phyloP scores from a whole-genome alignment of 2,888 invertebrate genomes.

The Dascillus cervinus region DNA sequence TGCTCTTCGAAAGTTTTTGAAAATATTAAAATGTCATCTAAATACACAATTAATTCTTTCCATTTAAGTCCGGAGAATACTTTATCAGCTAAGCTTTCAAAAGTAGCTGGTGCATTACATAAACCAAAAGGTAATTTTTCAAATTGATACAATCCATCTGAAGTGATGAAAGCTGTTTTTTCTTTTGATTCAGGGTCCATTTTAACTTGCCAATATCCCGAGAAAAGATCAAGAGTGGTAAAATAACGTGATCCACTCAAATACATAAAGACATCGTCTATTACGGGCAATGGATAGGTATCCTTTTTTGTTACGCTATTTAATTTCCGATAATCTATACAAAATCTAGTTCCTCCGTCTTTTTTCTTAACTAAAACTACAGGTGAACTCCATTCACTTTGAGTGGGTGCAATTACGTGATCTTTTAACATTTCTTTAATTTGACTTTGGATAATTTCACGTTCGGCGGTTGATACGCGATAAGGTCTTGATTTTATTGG shows the following conservation, averaged over 20 bases:
- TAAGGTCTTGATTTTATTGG: conserved; percentile 15
- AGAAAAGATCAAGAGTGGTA: conserved; percentile 19
- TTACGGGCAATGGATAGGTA: conserved; percentile 17
- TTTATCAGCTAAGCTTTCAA: too few relatives aligned
- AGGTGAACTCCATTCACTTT: too few relatives aligned
- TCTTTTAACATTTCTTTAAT: too few relatives aligned
- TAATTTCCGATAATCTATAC: conserved; percentile 14
- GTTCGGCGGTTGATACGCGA: conserved; percentile 11
- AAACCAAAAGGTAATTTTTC: too few relatives aligned
- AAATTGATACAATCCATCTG: too few relatives aligned
- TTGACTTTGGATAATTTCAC: too few relatives aligned
- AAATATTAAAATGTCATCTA: conserved; percentile 21
- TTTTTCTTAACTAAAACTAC: too few relatives aligned
- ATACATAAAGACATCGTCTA: conserved; percentile 20
- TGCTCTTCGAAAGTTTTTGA: conserved; percentile 15
- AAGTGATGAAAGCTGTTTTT: conserved; percentile 19
- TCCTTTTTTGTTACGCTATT: conserved; percentile 15
- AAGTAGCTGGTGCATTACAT: too few relatives aligned
- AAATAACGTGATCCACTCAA: conserved; percentile 19
- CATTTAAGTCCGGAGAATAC: too few relatives aligned
- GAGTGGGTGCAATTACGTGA: too few relatives aligned
- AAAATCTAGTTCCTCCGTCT: too few relatives aligned
- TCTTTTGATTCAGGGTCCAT: conserved; percentile 13
- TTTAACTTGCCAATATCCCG: conserved; percentile 19
- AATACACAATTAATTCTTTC: too few relatives aligned